These are phyloP conservation scores for Bombus soroeensis DNA, from an alignment of 1,140 invertebrate species.

Conservation along the genomic window DNA sequence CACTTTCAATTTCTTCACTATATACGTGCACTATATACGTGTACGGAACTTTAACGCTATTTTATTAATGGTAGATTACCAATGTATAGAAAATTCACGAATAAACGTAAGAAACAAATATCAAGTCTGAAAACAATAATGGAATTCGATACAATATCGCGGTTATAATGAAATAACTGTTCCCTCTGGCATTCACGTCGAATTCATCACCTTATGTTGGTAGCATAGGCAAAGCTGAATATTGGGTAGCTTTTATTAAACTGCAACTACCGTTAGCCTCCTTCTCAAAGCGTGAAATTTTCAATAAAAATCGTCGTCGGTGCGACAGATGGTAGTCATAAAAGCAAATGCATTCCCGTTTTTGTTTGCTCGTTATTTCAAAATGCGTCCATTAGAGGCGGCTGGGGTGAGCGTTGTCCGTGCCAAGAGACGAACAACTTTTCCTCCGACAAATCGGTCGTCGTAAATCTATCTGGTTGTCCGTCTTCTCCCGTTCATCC, in stretches of 20 bases:
- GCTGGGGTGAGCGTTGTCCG: slow-evolving; percentile 24
- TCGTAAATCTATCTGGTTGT: slow-evolving; percentile 75
- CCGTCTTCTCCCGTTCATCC: slow-evolving; percentile 16
- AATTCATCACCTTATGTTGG: neutral
- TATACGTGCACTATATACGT: too few relatives aligned
- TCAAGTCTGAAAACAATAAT: too few relatives aligned
- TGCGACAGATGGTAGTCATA: slow-evolving; percentile 56
- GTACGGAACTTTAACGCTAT: too few relatives aligned
- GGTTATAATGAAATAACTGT: neutral
- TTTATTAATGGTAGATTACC: too few relatives aligned
- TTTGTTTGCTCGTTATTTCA: slow-evolving; percentile 77
- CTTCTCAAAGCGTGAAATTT: neutral
- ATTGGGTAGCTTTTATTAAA: slow-evolving; percentile 1
- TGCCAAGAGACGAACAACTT: slow-evolving; percentile 68
- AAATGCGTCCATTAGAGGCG: slow-evolving; percentile 72
- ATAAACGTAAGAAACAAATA: too few relatives aligned
- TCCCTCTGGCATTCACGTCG: too few relatives aligned
- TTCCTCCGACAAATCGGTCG: slow-evolving; percentile 74
- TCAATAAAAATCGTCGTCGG: slow-evolving; percentile 48
- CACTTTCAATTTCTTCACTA: too few relatives aligned
- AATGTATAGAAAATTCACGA: too few relatives aligned
- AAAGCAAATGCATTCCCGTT: slow-evolving; percentile 63
- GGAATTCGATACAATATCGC: neutral
- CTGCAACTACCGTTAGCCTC: too few relatives aligned
- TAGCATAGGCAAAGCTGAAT: neutral